Evolutionary conservation across 2,888 invertebrate species (phyloP), one percentile per base, ranked within the genome.

Genomic region (Protodeltote pygarga): DNA sequence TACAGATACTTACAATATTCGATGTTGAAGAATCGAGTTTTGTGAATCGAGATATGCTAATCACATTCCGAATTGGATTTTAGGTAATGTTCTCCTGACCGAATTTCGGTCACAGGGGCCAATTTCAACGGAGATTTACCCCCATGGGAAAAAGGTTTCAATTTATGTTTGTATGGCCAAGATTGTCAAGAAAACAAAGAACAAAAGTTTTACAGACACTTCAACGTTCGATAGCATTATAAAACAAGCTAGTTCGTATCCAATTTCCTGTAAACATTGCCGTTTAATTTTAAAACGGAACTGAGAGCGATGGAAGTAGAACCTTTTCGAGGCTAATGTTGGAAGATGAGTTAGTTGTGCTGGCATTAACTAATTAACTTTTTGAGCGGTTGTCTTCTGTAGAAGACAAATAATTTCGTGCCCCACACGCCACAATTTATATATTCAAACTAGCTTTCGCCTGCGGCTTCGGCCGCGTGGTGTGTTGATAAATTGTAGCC

Each of bases 241-340:
- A 24, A 24, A 35, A 23, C 17, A 33, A 58, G 59, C 42, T 34
- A 49, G 51, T 39, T 59, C 42, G 28, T 51, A 38, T 59, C 52
- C 52, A 55, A 59, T 55, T 51, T 55, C 60, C 38, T 44, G 34
- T 42, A 55, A 55, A 52, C 60, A 57, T 41, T 32, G 40, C 1
- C 41, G 40, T 53, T 42, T 53, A 62, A 62, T 62, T 65, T 50
- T 58, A 62, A 54, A 52, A 14, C 29, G 47, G 21, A 11, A 13
- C 24, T 39, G 37, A 38, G 38, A 46, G 38, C 5, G 25, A 27
- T 34, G 32, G 10, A 13, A 16, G 49, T 24, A 38, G 39, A 17
- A 61, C n/a, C n/a, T n/a, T 50, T 29, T 28, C 16, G 24, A 15
- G 39, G 38, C 44, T 55, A 61, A 65, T 55, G 38, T 46, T 41